A percentile compares a stretch with the other conserved stretches of the same genome.
These are phyloP conservation scores for Hecatera dysodea DNA, from an alignment of 2,888 invertebrate genomes.

Conservation along the genomic window DNA sequence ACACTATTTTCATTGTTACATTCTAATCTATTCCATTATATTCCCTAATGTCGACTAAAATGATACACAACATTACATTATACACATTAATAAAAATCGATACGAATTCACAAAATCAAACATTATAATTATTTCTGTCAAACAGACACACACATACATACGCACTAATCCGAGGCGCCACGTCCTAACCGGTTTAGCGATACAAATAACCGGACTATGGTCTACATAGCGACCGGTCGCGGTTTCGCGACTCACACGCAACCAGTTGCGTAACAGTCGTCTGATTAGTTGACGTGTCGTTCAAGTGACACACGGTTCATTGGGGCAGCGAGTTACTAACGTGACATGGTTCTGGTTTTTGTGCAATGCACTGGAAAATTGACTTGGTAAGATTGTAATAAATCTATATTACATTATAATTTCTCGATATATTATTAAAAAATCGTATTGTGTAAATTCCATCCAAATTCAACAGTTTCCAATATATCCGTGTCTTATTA, in stretches of 20 bases:
- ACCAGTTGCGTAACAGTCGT: slow-evolving; percentile 74
- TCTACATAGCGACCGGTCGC: slow-evolving; percentile 76
- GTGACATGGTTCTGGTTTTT: not conserved
- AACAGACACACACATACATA: slow-evolving; percentile 2
- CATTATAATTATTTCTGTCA: slow-evolving; percentile 16
- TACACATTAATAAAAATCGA: slow-evolving; percentile 23
- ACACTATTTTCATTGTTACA: not conserved
- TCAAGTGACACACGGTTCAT: slow-evolving; percentile 64
- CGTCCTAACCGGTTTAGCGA: slow-evolving; percentile 41
- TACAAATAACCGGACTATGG: slow-evolving; percentile 62
- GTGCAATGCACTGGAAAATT: not conserved
- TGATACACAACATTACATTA: not conserved
- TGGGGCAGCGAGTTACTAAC: not conserved
- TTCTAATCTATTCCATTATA: not conserved
- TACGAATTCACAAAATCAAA: slow-evolving; percentile 26
- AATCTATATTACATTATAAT: too few relatives aligned
- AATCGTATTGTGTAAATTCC: too few relatives aligned
- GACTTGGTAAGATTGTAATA: too few relatives aligned
- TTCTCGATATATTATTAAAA: too few relatives aligned
- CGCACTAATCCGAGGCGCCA: slow-evolving; percentile 36
- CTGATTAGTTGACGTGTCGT: slow-evolving; percentile 69
- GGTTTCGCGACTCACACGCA: slow-evolving; percentile 73
- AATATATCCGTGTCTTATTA: too few relatives aligned
- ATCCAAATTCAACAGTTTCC: too few relatives aligned
- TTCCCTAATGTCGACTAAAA: too few relatives aligned